A percentile compares a stretch with the other conserved stretches of the same genome.
These are phyloP conservation scores for Rhinophrynus dorsalis DNA, from an alignment of 2,797 vertebrate species.

Conservation along the genomic window DNA sequence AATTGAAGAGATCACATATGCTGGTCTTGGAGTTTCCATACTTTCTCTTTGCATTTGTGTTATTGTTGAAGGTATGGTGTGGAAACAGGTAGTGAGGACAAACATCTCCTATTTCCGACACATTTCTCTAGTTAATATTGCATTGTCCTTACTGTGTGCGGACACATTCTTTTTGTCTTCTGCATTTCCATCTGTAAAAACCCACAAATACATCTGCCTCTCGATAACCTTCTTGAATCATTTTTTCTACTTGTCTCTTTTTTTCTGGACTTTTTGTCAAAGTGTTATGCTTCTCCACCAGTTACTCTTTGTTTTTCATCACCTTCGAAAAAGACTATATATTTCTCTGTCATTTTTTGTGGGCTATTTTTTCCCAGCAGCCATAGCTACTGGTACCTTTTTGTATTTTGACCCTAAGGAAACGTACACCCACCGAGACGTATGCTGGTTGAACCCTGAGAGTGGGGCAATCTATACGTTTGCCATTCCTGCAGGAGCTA, in stretches of 20 bases:
- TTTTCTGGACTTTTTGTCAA: slow-evolving; percentile 77
- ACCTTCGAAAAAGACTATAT: slow-evolving; percentile 64
- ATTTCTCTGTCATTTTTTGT: slow-evolving; percentile 58
- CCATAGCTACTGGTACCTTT: slow-evolving; percentile 61
- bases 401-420: slow-evolving; percentile 27
- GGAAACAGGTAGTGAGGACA: slow-evolving; percentile 67
- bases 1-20: slow-evolving; percentile 54
- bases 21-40: slow-evolving; percentile 64
- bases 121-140: slow-evolving; percentile 68
- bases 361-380: slow-evolving; percentile 68
- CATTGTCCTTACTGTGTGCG: slow-evolving; percentile 64
- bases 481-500: slow-evolving; percentile 65
- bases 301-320: slow-evolving; percentile 66
- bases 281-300: slow-evolving; percentile 71
- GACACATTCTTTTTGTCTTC: slow-evolving; percentile 63
- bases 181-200: background rate
- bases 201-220: slow-evolving; percentile 47
- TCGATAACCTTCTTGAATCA: slow-evolving; percentile 65
- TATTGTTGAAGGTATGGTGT: slow-evolving; percentile 61
- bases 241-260: slow-evolving; percentile 71
- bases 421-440: slow-evolving; percentile 38
- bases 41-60: slow-evolving; percentile 61
- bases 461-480: slow-evolving; percentile 58
- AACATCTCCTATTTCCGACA: slow-evolving; percentile 66
- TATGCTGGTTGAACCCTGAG: slow-evolving; percentile 70